Base-by-base conservation (phyloP, 2,113 vertebrate species). In the Oreotragus oreotragus region DNA sequence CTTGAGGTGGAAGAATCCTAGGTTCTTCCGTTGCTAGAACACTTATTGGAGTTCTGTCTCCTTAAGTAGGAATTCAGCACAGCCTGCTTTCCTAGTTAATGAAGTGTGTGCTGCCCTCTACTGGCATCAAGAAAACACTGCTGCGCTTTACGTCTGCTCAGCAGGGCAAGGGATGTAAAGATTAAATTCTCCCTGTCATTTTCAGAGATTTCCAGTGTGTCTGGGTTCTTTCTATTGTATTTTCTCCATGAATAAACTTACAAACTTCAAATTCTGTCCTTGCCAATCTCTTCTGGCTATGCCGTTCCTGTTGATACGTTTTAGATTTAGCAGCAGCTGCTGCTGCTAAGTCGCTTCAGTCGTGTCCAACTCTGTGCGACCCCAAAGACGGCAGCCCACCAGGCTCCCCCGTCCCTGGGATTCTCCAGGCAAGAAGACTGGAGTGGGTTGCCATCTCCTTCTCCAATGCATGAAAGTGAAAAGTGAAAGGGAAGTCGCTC, bases 31-130 rank as follows among this genome's bases (percentile, higher is more conserved):
- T 28, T 33, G 27, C 19, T 47, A 8, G 53, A 77, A 57, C 16
- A 2, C 36, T 77, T 76, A 21, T 0, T 87, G 39, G 9, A 88
- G 19, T 43, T 49, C 33, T 4, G 45, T 43, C 66, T 28, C 58
- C 66, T 60, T 0, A 49, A 36, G 13, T 2, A n/a, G 19, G 2
- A 28, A 45, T 28, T 49, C 76, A 73, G 66, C 53, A 5, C 60
- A 39, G 2, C 14, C 33, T 0, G 43, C 43, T 66, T 83, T 23
- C 25, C 30, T 33, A 28, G 60, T 99, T 99, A 98, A 58, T 62
- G 98, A 98, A 97, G 99, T 19, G 55, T 98, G 96, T 98, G 95
- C 97, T 98, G 98, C 97, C 99, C 98, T 99, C 99, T 99, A 96
- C 98, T 98, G 99, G 98, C 80, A 0, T 1, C 77, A 33, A 3